These are phyloP conservation scores for Capitulum mitella DNA, from an alignment of 2,888 invertebrate genomes.

Conservation along the genomic window DNA sequence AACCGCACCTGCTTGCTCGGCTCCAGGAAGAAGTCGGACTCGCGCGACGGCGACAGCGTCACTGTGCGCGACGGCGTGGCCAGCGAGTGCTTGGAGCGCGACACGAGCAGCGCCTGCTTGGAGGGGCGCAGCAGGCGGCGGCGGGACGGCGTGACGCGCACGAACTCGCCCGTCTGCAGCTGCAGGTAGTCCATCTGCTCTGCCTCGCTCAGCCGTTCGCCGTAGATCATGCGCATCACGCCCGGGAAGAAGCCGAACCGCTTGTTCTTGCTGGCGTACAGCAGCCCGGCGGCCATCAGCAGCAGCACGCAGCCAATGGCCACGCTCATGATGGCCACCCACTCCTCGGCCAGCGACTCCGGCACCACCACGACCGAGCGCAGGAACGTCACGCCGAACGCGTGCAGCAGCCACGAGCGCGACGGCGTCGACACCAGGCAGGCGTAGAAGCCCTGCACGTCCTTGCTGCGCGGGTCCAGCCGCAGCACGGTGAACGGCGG, in stretches of 20 bases:
- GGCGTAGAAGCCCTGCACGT: constrained; percentile 16
- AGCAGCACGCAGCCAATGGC: neutral
- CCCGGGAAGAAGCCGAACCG: constrained; percentile 2
- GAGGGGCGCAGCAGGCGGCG: constrained; percentile 20
- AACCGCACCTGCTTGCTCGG: constrained; percentile 19
- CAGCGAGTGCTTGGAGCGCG: neutral
- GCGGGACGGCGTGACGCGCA: neutral
- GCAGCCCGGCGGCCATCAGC: constrained; percentile 2
- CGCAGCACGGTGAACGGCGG: constrained; percentile 1
- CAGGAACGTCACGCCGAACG: constrained; percentile 19
- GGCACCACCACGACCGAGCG: neutral
- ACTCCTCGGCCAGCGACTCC: constrained; percentile 19
- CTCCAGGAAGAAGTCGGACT: constrained; percentile 7
- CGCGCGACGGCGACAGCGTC: neutral
- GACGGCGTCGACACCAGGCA: constrained; percentile 4
- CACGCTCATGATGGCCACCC: constrained; percentile 8
- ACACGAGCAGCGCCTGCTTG: constrained; percentile 1
- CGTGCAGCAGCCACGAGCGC: constrained; percentile 3
- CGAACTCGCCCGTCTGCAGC: constrained; percentile 20
- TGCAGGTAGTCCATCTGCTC: constrained; percentile 16
- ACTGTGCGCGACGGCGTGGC: constrained; percentile 1
- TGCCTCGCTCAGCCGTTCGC: neutral
- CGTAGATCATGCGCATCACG: neutral
- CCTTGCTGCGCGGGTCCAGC: constrained; percentile 7
- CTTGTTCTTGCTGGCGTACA: neutral